Base-by-base conservation (phyloP, 2,888 invertebrate species). In the Eristalinus sepulchralis region DNA sequence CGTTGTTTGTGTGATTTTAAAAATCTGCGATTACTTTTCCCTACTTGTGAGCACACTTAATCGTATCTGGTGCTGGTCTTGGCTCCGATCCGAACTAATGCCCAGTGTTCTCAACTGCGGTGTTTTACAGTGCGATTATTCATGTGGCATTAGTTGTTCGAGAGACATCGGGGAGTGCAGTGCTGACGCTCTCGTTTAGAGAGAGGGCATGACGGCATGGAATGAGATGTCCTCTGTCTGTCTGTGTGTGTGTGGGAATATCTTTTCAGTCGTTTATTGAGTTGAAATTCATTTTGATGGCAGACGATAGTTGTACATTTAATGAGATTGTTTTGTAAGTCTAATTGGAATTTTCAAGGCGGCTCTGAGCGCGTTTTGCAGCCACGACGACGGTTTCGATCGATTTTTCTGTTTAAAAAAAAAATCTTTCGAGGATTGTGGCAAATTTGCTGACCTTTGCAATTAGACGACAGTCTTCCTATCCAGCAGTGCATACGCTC, bases 51-150 rank as follows among this genome's bases (percentile, higher is more conserved):
- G 47, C 47, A 47, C 17, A 47, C 57, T 57, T 57, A 24, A 57
- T 1, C 57, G 57, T 13, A 24, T n/a, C 13, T 17, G 57, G 11
- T 11, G 22, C 57, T 57, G 57, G 47, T 47, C 47, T 24, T 57
- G 24, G 22, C 22, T 22, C 57, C 22, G 24, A 22, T 22, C 57
- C 22, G 24, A 22, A 57, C 57, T 57, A 27, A 57, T 57, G 57
- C 57, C 57, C 57, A 57, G 64, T 34, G 71, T 66, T 71, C n/a
- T n/a, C 67, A 70, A 72, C 36, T 75, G 68, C 34, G 68, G 55
- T 70, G 39, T 80, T 80, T 59, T 76, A 76, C 67, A 72, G 84
- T 72, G 67, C 75, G 71, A 84, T 80, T 76, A 76, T 80, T 80
- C 63, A 76, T 63, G 70, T 39, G 55, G 66, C 36, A 83, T 75